Conservation (phyloP, 1,140 invertebrate species). For the Trialeurodes vaporariorum region DNA sequence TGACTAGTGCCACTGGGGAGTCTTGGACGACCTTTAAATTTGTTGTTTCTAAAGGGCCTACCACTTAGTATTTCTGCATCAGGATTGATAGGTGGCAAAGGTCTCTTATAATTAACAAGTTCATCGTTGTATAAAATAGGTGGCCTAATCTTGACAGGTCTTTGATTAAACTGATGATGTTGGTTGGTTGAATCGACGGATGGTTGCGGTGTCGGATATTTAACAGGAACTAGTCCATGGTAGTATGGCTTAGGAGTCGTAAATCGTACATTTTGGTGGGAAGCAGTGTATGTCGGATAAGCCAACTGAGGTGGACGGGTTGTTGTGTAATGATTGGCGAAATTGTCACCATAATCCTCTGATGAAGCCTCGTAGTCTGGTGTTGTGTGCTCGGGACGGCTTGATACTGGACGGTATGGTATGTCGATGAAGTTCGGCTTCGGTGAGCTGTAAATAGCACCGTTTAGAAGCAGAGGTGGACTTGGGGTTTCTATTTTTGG, state of each 20-base stretch:
- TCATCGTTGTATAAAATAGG: slow-evolving; percentile 31
- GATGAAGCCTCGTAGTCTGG: not conserved
- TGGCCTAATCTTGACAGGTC: not conserved
- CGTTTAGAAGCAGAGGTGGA: not conserved
- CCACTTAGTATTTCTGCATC: slow-evolving; percentile 39
- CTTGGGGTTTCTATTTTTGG: not conserved
- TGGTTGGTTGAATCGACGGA: not conserved
- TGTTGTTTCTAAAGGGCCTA: not conserved
- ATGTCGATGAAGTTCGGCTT: not conserved
- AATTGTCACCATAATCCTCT: not conserved
- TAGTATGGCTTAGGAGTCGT: not conserved
- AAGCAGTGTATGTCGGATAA: not conserved
- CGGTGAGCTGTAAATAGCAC: not conserved
- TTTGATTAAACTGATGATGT: not conserved
- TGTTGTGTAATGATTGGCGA: not conserved
- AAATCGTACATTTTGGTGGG: not conserved
- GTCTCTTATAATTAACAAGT: slow-evolving; percentile 40
- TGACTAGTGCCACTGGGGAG: slow-evolving; percentile 26
- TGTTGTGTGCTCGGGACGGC: not conserved
- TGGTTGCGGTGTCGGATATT: not conserved
- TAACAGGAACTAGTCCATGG: not conserved
- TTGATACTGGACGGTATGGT: not conserved
- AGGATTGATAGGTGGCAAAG: slow-evolving; percentile 39
- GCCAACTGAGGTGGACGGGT: not conserved
- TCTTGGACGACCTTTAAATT: not conserved